Evolutionary conservation across 2,797 vertebrate species (phyloP).

Genomic region (Chelmon rostratus): DNA sequence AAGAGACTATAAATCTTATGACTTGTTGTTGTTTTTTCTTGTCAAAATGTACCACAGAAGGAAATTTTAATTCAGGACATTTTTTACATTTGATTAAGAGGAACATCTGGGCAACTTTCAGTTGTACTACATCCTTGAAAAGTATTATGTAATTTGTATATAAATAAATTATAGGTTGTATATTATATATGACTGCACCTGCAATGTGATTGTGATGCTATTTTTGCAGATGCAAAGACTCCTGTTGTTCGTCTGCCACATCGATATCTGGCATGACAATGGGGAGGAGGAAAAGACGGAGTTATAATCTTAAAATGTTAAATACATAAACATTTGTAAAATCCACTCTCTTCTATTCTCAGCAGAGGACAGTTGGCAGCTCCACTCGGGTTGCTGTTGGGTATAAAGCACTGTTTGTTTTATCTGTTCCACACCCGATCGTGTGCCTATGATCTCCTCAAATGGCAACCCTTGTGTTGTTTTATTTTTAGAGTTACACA

Average conservation of each 20-base stretch:
- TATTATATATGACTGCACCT: conserved; percentile 22
- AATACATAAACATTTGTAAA: conserved; percentile 67
- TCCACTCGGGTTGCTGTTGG: conserved; percentile 58
- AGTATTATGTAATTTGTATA: conserved; percentile 7
- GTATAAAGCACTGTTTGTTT: conserved; percentile 67
- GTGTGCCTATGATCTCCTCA: conserved; percentile 63
- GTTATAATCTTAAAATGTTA: conserved; percentile 53
- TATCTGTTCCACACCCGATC: conserved; percentile 60
- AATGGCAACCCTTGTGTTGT: conserved; percentile 67
- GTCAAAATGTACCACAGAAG: conserved; percentile 4
- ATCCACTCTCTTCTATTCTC: conserved; percentile 62
- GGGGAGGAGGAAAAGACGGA: background rate
- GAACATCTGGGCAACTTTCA: background rate
- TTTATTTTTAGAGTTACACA: conserved; percentile 75
- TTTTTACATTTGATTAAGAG: background rate
- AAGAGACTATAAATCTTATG: too few species aligned
- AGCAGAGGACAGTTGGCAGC: conserved; percentile 70
- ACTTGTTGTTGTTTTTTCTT: too few species aligned
- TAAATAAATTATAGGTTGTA: conserved; percentile 33
- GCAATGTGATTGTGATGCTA: background rate
- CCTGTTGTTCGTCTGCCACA: conserved; percentile 9
- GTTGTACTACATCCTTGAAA: background rate
- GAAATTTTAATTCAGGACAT: background rate
- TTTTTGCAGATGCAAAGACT: conserved; percentile 34
- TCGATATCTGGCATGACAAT: conserved; percentile 12